A percentile compares a stretch with the other conserved stretches of the same genome.
Conservation (phyloP, 2,113 vertebrate genomes). For the Protobothrops mucrosquamatus region DNA sequence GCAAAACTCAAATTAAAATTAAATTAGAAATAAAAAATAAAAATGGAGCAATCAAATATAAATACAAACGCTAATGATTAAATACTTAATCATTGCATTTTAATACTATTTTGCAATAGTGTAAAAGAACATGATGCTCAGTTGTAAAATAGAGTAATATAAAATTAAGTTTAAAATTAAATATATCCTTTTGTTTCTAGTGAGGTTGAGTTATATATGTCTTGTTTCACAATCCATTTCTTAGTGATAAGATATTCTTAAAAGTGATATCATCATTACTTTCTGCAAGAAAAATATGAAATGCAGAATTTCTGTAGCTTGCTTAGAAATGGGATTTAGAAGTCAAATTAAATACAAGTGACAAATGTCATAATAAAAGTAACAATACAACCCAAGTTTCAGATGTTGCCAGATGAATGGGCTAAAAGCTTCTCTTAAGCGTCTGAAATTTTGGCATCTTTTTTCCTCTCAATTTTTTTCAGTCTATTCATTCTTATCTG, state of each 20-base stretch:
- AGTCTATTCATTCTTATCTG: background rate
- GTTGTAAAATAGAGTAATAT: background rate
- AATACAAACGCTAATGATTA: too few relatives aligned
- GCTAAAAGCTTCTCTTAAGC: background rate
- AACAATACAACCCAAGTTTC: background rate
- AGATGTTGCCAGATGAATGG: background rate
- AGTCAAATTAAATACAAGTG: background rate
- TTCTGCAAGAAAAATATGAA: background rate
- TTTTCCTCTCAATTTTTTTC: background rate
- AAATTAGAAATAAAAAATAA: too few relatives aligned
- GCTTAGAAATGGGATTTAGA: background rate
- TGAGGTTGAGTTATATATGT: background rate
- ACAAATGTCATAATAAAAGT: background rate
- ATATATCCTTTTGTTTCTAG: background rate
- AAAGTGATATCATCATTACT: background rate
- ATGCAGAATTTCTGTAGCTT: background rate
- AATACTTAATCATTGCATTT: too few relatives aligned
- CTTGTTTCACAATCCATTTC: background rate
- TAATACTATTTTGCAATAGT: too few relatives aligned
- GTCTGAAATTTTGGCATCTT: background rate
- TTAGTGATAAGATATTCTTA: background rate
- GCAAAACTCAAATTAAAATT: too few relatives aligned
- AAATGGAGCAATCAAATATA: too few relatives aligned
- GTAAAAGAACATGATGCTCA: too few relatives aligned
- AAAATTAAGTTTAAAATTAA: background rate